Evolutionary conservation across 2,797 vertebrate species (phyloP).

Genomic region (Myotis pilosus): DNA sequence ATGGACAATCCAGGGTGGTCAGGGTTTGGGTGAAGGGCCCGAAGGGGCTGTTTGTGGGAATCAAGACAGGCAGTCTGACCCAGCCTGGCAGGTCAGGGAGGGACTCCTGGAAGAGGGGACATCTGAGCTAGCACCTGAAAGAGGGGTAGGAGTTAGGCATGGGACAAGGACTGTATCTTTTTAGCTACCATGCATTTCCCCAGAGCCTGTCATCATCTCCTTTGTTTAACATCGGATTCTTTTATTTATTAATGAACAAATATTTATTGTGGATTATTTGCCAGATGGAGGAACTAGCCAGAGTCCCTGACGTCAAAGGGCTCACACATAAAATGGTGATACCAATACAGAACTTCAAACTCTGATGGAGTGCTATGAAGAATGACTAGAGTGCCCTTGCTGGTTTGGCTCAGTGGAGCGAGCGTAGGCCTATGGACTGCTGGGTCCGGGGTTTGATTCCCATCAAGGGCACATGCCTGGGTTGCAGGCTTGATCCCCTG

Average conservation of each 20-base stretch:
- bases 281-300: background rate
- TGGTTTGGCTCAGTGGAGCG: no score
- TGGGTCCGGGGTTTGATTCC: no score
- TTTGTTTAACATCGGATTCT: background rate
- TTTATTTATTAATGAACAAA: conserved; percentile 2
- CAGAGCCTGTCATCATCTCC: background rate
- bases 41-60: background rate
- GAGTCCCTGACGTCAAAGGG: background rate
- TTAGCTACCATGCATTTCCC: background rate
- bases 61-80: background rate
- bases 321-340: background rate
- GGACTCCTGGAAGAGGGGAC: background rate
- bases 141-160: background rate
- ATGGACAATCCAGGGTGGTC: background rate
- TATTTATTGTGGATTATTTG: background rate
- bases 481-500: no score
- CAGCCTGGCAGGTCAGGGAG: background rate
- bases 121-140: background rate
- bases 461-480: no score
- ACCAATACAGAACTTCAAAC: background rate
- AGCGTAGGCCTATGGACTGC: no score
- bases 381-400: background rate
- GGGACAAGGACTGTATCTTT: background rate
- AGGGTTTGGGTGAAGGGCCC: background rate
- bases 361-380: background rate